Evolutionary conservation across 2,888 invertebrate genomes (phyloP).

Genomic region (Leucophenga montana): DNA sequence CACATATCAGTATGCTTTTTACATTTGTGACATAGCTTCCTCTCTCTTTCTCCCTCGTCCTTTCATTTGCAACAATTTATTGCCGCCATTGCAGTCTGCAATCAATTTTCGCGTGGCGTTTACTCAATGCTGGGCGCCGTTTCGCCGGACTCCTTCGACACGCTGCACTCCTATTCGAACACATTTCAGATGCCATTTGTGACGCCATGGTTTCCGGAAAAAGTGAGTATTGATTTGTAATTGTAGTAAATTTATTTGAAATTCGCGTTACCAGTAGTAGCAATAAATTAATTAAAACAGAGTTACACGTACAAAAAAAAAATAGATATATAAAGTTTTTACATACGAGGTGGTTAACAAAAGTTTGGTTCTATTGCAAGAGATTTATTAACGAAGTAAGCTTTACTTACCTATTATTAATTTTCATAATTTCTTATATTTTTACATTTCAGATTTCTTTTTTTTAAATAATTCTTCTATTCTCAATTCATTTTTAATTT

Average conservation of each 20-base stretch:
- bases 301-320: not conserved
- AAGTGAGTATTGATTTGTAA: slow-evolving; percentile 76
- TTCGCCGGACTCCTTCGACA: slow-evolving; percentile 93
- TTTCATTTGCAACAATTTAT: slow-evolving; percentile 52
- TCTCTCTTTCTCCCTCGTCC: slow-evolving; percentile 15
- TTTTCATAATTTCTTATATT: no score
- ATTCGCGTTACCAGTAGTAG: slow-evolving; percentile 58
- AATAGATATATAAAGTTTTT: not conserved
- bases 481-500: no score
- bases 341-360: no score
- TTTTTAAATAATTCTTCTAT: no score
- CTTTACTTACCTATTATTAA: no score
- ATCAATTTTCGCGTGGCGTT: slow-evolving; percentile 91
- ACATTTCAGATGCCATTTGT: slow-evolving; percentile 97
- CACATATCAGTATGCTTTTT: not conserved
- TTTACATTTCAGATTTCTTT: no score
- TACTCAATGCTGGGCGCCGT: slow-evolving; percentile 93
- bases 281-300: slow-evolving; percentile 23
- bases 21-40: not conserved
- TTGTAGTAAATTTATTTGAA: slow-evolving; percentile 17
- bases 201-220: slow-evolving; percentile 95
- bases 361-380: no score
- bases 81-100: slow-evolving; percentile 81
- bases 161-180: slow-evolving; percentile 93
- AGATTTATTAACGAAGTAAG: no score